Percentiles rank a stretch among this genome's conserved stretches.
These are phyloP conservation scores for Eurytoma adleriae DNA, from an alignment of 2,888 invertebrate genomes.

Conservation along the genomic window DNA sequence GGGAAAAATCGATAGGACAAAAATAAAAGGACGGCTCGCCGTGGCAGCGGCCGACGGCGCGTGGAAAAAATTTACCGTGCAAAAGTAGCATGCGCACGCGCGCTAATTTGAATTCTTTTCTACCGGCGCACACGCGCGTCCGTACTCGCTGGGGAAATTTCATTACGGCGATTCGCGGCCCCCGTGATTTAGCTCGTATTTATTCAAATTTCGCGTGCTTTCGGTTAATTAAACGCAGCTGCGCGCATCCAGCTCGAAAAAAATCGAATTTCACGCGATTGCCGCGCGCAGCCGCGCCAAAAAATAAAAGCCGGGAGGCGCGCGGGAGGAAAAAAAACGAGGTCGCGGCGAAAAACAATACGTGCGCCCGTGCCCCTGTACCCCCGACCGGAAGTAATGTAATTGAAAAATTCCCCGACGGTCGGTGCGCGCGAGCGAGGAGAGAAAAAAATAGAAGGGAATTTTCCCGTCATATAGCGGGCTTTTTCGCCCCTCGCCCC, in stretches of 20 bases:
- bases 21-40: conserved; percentile 36
- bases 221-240: conserved; percentile 41
- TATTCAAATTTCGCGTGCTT: conserved; percentile 41
- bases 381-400: conserved; percentile 16
- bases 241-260: background rate
- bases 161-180: conserved; percentile 23
- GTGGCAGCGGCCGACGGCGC: background rate
- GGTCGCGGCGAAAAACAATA: no score
- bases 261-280: conserved; percentile 27
- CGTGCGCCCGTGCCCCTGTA: background rate
- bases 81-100: background rate
- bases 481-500: no score
- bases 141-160: conserved; percentile 25
- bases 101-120: conserved; percentile 40
- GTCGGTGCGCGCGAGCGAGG: background rate
- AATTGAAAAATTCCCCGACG: conserved; percentile 50
- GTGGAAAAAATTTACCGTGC: background rate
- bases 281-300: background rate
- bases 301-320: background rate
- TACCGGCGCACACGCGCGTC: background rate
- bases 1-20: conserved; percentile 47
- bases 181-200: conserved; percentile 42
- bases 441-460: background rate
- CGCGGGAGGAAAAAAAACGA: background rate
- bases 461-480: background rate